Percentiles rank a stretch among this genome's conserved stretches.
Conservation (phyloP, 2,888 invertebrate species). For the Chrysodeixis includens region DNA sequence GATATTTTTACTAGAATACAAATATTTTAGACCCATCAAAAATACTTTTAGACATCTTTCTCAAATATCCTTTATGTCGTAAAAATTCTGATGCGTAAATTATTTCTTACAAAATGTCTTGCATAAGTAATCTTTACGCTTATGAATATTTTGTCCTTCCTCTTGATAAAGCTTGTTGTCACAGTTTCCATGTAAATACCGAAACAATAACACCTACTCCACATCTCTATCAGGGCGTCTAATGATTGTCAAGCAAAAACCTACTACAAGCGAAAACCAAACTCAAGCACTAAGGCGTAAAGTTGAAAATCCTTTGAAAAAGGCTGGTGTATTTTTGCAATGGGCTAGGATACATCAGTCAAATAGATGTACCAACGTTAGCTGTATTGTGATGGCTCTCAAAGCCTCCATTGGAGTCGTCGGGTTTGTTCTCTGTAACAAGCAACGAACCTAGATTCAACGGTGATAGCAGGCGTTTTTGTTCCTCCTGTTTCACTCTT, state of each 20-base stretch:
- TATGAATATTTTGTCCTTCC: too few species aligned
- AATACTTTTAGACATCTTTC: too few species aligned
- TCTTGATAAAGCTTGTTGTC: too few species aligned
- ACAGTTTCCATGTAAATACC: constrained; percentile 13
- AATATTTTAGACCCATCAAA: too few species aligned
- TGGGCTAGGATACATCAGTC: constrained; percentile 57
- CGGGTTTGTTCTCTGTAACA: constrained; percentile 54
- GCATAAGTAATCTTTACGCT: too few species aligned
- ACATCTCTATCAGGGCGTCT: constrained; percentile 53
- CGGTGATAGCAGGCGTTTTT: constrained; percentile 49
- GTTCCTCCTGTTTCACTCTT: constrained; percentile 46
- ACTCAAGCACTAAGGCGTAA: constrained; percentile 13
- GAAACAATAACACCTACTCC: constrained; percentile 49
- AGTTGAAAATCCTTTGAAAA: constrained; percentile 36
- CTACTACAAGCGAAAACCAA: constrained; percentile 53
- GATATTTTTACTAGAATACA: too few species aligned
- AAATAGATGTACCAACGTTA: constrained; percentile 57
- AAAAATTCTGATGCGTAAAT: too few species aligned
- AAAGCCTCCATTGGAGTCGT: constrained; percentile 62
- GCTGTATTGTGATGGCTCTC: constrained; percentile 69
- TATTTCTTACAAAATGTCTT: too few species aligned
- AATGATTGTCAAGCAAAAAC: constrained; percentile 64
- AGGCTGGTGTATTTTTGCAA: constrained; percentile 48
- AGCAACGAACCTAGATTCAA: constrained; percentile 55
- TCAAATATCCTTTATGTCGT: too few species aligned